Base-by-base conservation (phyloP, 2,888 invertebrate species). In the Scelioninae gen. 1 region DNA sequence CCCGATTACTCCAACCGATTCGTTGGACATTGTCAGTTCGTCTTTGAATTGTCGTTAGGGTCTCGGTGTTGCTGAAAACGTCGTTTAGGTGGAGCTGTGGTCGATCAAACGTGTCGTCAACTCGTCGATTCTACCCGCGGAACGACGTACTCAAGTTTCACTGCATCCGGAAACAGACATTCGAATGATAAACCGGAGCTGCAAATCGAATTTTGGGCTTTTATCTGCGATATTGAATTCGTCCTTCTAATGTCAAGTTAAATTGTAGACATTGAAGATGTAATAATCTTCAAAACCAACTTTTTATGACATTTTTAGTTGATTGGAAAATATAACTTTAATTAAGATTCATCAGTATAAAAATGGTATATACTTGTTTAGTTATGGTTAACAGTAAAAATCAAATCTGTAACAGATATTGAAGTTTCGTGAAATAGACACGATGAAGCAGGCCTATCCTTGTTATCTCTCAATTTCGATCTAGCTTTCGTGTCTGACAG, bases 391-490 rank as follows among this genome's bases (percentile, higher is more conserved):
- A n/a, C 10, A 31, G 5, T 47, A 43, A 56, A 43, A 69, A 45
- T 34, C 53, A 32, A 32, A 16, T 49, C 56, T 58, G 34, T 51
- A 31, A 69, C 72, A 69, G 47, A 56, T 53, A 53, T 72, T 76
- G 15, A 63, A 60, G 47, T 62, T 51, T 6, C 32, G 49, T 65
- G 76, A 65, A 76, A 71, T 65, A 56, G 69, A 80, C 29, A 51
- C 58, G 45, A 55, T 43, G 23, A 38, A 34, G 47, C 34, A 49
- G 74, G 53, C 47, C 65, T 60, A 63, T 60, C 66, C 29, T 13
- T 16, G 65, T 79, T 85, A 85, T 85, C 85, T 84, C 83, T 80
- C 68, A 80, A 84, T 75, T 84, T 81, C 79, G 82, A 85, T 85
- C 83, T 81, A 49, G 72, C 84, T 85, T 81, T 83, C 78, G 51